Percentiles rank a stretch among this genome's conserved stretches.
These are phyloP conservation scores for Scatophagus argus DNA, from an alignment of 2,113 vertebrate genomes.

Conservation along the genomic window DNA sequence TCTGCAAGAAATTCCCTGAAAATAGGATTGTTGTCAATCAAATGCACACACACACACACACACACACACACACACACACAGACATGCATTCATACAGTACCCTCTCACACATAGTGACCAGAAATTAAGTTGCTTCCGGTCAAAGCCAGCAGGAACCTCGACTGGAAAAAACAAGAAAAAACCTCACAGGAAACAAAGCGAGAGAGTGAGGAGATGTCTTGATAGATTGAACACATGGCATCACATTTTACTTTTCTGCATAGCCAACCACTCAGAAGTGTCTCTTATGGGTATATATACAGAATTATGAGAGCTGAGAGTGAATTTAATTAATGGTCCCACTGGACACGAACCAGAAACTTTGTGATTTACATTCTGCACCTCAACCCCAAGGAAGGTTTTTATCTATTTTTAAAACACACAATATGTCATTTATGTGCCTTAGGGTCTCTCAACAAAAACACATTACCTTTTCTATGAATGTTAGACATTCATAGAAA, in stretches of 20 bases:
- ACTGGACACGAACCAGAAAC: neutral
- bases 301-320: neutral
- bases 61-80: neutral
- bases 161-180: conserved; percentile 51
- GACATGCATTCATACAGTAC: neutral
- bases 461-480: too few species aligned
- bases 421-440: too few species aligned
- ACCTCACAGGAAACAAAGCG: neutral
- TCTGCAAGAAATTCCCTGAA: neutral
- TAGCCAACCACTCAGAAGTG: neutral
- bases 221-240: neutral
- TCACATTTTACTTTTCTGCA: neutral
- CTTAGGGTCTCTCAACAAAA: too few species aligned
- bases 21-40: neutral
- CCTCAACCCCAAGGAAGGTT: too few species aligned
- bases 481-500: too few species aligned
- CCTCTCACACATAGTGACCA: too few species aligned
- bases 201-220: neutral
- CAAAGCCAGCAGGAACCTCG: conserved; percentile 50
- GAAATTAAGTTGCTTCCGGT: neutral
- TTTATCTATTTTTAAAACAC: neutral
- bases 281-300: neutral
- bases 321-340: neutral
- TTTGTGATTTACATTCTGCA: neutral
- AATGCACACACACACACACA: neutral